Base-by-base conservation (phyloP, 2,888 invertebrate genomes). In the Sphinx pinastri region DNA sequence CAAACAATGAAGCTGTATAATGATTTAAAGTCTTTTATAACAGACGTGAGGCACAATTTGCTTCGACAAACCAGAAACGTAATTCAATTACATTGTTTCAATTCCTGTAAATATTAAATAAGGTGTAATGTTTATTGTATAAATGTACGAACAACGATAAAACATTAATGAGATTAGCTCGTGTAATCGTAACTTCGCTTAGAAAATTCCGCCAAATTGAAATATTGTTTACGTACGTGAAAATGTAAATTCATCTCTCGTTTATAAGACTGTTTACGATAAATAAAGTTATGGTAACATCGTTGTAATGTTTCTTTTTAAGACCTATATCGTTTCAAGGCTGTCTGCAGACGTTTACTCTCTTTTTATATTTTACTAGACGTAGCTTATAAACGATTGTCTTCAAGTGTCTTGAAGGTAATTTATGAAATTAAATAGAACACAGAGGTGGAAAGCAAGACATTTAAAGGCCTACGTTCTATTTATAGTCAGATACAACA, bases 201-300 rank as follows among this genome's bases (percentile, higher is more conserved):
- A 91, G 90, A 75, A 68, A 83, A 84, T 83, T 81, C 84, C 87
- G 93, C 92, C 93, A 93, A 92, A 91, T 89, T 88, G 85, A 87
- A 87, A 82, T 86, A 87, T 86, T 88, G 89, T 91, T 90, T 90
- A 89, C 84, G 81, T 81, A 80, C 83, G 74, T 75, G 74, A 82
- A 38, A 86, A 75, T 87, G 89, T 92, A 88, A 89, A 89, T 86
- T 84, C 82, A 87, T 85, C 88, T 88, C 90, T 93, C 90, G 91
- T 90, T 91, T 84, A 91, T 92, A 93, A 93, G 93, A 93, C 93
- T 93, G 93, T 93, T 93, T 92, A 89, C 87, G 89, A 90, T 84
- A 89, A 91, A 89, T 88, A 89, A 91, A 92, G 47, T 68, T 68
- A 59, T 68, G 51, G 13, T 68, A 31, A 68, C 59, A 68, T 47